Evolutionary conservation across 2,113 vertebrate species (phyloP), one percentile per base, ranked within the genome.

Genomic region (Dolichallabes microphthalmus): DNA sequence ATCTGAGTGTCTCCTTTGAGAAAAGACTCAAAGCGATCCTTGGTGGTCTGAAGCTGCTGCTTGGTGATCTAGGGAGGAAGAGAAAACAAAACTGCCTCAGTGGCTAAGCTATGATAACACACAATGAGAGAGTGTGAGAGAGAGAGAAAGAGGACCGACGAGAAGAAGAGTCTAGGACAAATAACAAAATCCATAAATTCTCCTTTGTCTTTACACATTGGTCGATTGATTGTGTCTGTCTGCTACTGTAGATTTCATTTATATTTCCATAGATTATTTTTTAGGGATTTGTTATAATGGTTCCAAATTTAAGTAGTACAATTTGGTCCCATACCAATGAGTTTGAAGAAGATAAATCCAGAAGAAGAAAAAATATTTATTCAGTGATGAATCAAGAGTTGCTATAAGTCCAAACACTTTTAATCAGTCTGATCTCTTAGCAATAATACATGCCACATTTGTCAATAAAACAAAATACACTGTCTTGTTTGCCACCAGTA

Each of bases 1-100:
- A 99, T 99, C 93, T 99, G 98, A 1, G 98, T 99, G 89, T 99
- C 98, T 91, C 98, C 98, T 0, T 99, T 99, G 86, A 99, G 97
- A 90, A 99, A 99, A 86, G 98, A 97, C 94, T 99, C 97, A 91
- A 99, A 99, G 86, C 98, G 97, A 92, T 98, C 97, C 92, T 99
- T 99, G 87, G 97, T 97, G 75, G 97, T 98, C 93, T 98, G 97
- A 53, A 99, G 95, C 92, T 99, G 97, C 93, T 99, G 98, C 91
- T 99, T 98, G 89, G 95, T 97, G 93, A 99, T 99, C 98, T 99
- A 94, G 64, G 83, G 88, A 94, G 78, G 60, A 92, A 92, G 4
- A 27, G 82, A 86, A 84, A 78, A 66, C 30, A 80, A 64, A 82
- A 75, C 55, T 57, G 30, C 45, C 10, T 82, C 79, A 82, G 60